Conservation (phyloP, 35 echinoderm and acorn worm genomes). For the Lytechinus pictus region DNA sequence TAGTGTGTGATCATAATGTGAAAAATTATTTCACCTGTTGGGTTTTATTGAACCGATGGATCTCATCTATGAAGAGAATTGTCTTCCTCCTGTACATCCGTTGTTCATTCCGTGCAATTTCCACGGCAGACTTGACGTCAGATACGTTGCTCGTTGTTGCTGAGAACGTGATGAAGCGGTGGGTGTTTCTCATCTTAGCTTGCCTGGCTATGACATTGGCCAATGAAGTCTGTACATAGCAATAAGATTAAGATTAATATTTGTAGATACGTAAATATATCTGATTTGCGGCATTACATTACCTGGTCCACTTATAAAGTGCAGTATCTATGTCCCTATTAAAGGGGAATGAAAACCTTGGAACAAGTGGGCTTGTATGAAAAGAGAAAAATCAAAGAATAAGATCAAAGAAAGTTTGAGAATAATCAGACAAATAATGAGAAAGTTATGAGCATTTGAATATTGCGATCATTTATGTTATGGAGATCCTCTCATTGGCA, state of each 20-base stretch:
- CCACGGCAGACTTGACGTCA: constrained; percentile 80
- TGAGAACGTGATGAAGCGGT: constrained; percentile 80
- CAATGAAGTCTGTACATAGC: constrained; percentile 76
- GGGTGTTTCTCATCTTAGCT: constrained; percentile 66
- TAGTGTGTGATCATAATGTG: neutral
- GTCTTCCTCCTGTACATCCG: constrained; percentile 96
- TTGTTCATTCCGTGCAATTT: constrained; percentile 83
- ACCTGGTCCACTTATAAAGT: too few relatives aligned
- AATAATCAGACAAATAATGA: too few relatives aligned
- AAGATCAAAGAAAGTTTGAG: too few relatives aligned
- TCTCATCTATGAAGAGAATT: constrained; percentile 96
- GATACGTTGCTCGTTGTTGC: constrained; percentile 86
- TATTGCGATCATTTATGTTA: too few relatives aligned
- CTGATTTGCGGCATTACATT: too few relatives aligned
- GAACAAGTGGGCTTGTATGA: too few relatives aligned
- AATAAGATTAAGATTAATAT: neutral
- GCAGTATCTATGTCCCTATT: too few relatives aligned
- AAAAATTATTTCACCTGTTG: constrained; percentile 79
- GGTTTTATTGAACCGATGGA: constrained; percentile 91
- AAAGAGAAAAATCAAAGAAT: too few relatives aligned
- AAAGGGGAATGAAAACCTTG: too few relatives aligned
- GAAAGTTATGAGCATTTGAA: too few relatives aligned
- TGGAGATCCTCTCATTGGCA: too few relatives aligned
- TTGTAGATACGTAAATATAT: neutral
- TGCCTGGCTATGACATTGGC: constrained; percentile 78